phyloP scores from a whole-genome alignment of 2,113 vertebrate species.

The Podarcis raffonei region DNA sequence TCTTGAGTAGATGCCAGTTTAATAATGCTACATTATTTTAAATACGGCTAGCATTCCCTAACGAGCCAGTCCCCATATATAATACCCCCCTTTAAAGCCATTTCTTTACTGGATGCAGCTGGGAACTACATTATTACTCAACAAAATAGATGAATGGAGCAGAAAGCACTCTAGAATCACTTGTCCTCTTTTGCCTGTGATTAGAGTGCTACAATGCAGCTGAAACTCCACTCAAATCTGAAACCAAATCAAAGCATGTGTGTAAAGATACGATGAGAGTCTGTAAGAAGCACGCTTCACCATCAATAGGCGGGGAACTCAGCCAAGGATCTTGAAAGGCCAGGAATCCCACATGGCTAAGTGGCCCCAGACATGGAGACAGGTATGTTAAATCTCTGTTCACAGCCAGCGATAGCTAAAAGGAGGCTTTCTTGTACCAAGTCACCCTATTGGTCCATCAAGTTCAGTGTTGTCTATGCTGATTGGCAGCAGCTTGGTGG shows the following conservation, averaged over 20 bases:
- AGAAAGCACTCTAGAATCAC: constrained; percentile 14
- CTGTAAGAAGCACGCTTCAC: neutral
- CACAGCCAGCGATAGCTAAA: no score
- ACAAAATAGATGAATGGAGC: neutral
- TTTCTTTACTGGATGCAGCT: constrained; percentile 41
- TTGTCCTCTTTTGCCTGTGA: neutral
- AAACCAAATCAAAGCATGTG: neutral
- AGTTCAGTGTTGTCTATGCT: no score
- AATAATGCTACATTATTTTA: constrained; percentile 47
- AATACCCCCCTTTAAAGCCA: neutral
- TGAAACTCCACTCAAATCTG: neutral
- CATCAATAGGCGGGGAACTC: neutral
- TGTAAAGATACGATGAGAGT: neutral
- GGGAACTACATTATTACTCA: constrained; percentile 40
- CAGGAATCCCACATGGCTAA: neutral
- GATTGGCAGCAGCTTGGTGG: no score
- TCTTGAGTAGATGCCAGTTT: constrained; percentile 40
- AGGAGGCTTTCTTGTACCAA: no score
- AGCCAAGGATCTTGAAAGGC: neutral
- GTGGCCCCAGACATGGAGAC: neutral
- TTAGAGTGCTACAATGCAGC: neutral
- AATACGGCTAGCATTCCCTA: constrained; percentile 37
- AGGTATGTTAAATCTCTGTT: neutral
- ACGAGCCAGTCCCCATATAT: neutral
- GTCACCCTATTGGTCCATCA: no score